Base-by-base conservation (phyloP, 1,140 invertebrate genomes). In the Macrobrachium rosenbergii region DNA sequence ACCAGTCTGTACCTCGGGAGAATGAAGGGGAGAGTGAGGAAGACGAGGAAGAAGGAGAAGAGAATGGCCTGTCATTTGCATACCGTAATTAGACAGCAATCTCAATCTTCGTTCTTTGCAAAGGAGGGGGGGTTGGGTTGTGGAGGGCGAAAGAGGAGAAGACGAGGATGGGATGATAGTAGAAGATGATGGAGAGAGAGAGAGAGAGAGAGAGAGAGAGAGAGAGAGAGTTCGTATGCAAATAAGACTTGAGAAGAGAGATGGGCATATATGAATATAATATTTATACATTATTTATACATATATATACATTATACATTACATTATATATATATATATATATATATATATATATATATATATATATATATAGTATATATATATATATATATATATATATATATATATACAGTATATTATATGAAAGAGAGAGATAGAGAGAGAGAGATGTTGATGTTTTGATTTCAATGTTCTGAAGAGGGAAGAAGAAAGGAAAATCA, bases 181-280 rank as follows among this genome's bases (percentile, higher is more conserved):
- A 28, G 23, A 21, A 6, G 23, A 28, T 7, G 45, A 19, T 7
- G 11, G 12, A 52, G 37, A 77, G 75, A 75, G 72, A 8, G 23
- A 77, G 37, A 77, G 37, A 77, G 43, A 77, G 75, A 77, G 75
- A 77, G 43, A 77, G 43, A 52, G 43, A 77, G 43, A 77, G 75
- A 52, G 43, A 52, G 43, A 77, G 43, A 45, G 75, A 77, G 43
- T n/a, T n/a, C n/a, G n/a, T n/a, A n/a, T n/a, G n/a, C n/a, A n/a
- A n/a, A n/a, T n/a, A n/a, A n/a, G n/a, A n/a, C n/a, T n/a, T n/a
- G n/a, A n/a, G n/a, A n/a, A n/a, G n/a, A n/a, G n/a, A n/a, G n/a
- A n/a, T n/a, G n/a, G n/a, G n/a, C n/a, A n/a, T n/a, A n/a, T n/a
- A n/a, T n/a, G n/a, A n/a, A n/a, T 23, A 77, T 37, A 37, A 37